Percentiles rank a stretch among this genome's conserved stretches.
These are phyloP conservation scores for Neuroscelio doddi DNA, from an alignment of 2,888 invertebrate species.

Conservation along the genomic window DNA sequence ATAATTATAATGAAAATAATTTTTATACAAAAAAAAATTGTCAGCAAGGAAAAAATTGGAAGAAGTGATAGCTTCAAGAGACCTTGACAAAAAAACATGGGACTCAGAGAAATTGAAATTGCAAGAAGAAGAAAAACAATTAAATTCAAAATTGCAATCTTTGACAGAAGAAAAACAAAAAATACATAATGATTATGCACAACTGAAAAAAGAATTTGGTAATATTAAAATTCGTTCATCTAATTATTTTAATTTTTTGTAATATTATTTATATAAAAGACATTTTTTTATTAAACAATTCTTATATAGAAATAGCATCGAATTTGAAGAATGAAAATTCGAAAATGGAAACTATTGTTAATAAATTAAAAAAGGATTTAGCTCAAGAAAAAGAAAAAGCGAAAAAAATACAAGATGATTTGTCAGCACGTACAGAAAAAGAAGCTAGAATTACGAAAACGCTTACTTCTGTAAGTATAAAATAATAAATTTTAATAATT, in stretches of 20 bases:
- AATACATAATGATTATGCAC: constrained; percentile 76
- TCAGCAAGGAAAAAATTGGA: constrained; percentile 75
- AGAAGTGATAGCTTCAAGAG: constrained; percentile 65
- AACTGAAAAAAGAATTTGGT: constrained; percentile 77
- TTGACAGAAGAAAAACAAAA: constrained; percentile 74
- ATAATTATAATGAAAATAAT: background rate
- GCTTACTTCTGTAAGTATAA: constrained; percentile 59
- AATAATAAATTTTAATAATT: constrained; percentile 15
- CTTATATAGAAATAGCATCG: constrained; percentile 73
- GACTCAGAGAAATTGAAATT: constrained; percentile 74
- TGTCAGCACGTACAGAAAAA: constrained; percentile 59
- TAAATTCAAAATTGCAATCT: constrained; percentile 72
- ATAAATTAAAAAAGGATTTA: constrained; percentile 75
- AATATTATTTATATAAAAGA: constrained; percentile 16
- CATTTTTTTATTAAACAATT: no score
- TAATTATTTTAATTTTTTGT: no score
- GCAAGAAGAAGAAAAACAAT: constrained; percentile 73
- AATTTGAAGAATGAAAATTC: constrained; percentile 70
- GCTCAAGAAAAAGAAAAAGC: constrained; percentile 77
- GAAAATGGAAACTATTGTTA: constrained; percentile 79
- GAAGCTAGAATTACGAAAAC: constrained; percentile 64
- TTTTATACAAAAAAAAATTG: background rate
- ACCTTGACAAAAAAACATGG: constrained; percentile 64
- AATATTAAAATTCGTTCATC: constrained; percentile 41
- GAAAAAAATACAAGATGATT: constrained; percentile 76